These are phyloP conservation scores for Macaria notata DNA, from an alignment of 2,888 invertebrate species.

Conservation along the genomic window DNA sequence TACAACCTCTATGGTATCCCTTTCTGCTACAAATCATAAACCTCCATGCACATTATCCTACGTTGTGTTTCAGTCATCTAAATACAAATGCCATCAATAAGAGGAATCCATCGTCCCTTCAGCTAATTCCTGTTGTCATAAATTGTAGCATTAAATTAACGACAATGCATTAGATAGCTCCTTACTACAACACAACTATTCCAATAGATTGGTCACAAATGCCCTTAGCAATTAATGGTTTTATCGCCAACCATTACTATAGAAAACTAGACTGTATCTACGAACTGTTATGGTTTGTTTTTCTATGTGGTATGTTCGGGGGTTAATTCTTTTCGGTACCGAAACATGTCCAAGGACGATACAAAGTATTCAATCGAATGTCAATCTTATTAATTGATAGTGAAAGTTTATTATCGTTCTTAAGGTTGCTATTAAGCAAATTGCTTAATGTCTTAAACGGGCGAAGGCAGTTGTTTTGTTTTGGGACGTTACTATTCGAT, in stretches of 20 bases:
- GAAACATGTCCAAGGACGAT: constrained; percentile 24
- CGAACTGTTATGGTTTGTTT: not conserved
- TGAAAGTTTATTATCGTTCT: constrained; percentile 24
- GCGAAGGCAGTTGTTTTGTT: constrained; percentile 55
- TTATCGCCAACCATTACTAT: constrained; percentile 22
- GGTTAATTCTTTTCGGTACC: constrained; percentile 14
- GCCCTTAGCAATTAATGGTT: constrained; percentile 32
- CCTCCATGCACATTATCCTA: too few species aligned
- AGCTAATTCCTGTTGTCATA: constrained; percentile 76
- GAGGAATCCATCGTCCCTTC: constrained; percentile 47
- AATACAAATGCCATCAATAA: constrained; percentile 57
- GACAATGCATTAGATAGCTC: constrained; percentile 62
- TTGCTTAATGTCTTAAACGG: constrained; percentile 67
- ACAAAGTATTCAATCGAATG: constrained; percentile 47
- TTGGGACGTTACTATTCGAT: constrained; percentile 45
- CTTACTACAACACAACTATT: constrained; percentile 22
- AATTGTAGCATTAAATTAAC: constrained; percentile 80
- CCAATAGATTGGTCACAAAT: constrained; percentile 41
- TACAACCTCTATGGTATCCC: too few species aligned
- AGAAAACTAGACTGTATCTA: not conserved
- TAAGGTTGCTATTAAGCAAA: constrained; percentile 64
- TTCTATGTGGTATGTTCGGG: not conserved
- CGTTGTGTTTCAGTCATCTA: constrained; percentile 23
- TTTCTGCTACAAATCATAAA: too few species aligned
- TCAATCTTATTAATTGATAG: constrained; percentile 59